Conservation (phyloP, 2,113 vertebrate species). For the Neofelis nebulosa region DNA sequence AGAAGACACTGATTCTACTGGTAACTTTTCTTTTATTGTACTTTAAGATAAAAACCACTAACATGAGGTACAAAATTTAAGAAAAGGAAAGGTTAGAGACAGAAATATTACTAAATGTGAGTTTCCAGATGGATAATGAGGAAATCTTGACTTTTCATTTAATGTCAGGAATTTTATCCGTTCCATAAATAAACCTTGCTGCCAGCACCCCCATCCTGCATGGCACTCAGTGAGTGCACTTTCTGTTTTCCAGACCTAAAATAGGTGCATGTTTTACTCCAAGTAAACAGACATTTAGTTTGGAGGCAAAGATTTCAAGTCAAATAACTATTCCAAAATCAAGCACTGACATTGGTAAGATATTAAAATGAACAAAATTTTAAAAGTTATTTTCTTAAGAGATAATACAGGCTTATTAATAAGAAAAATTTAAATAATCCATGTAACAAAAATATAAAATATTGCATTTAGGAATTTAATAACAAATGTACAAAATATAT, state of each 20-base stretch:
- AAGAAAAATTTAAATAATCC: neutral
- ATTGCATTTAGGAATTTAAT: neutral
- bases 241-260: slow-evolving; percentile 52
- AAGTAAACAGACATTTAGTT: neutral
- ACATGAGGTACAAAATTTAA: slow-evolving; percentile 47
- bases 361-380: neutral
- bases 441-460: slow-evolving; percentile 4
- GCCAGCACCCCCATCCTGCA: neutral
- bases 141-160: slow-evolving; percentile 75
- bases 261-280: neutral
- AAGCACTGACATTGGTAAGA: neutral
- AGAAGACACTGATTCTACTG: neutral
- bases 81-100: slow-evolving; percentile 63
- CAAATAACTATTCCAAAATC: neutral
- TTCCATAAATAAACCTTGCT: slow-evolving; percentile 59
- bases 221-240: neutral
- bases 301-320: slow-evolving; percentile 29
- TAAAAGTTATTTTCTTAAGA: slow-evolving; percentile 16
- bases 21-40: slow-evolving; percentile 40
- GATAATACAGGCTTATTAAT: neutral
- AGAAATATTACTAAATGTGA: slow-evolving; percentile 69
- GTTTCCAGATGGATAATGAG: slow-evolving; percentile 69
- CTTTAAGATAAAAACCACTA: slow-evolving; percentile 54
- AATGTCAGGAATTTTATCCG: slow-evolving; percentile 73
- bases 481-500: neutral